Percentiles rank a stretch among this genome's conserved stretches.
Evolutionary conservation across 2,888 invertebrate species (phyloP).

Genomic region (Dione juno): DNA sequence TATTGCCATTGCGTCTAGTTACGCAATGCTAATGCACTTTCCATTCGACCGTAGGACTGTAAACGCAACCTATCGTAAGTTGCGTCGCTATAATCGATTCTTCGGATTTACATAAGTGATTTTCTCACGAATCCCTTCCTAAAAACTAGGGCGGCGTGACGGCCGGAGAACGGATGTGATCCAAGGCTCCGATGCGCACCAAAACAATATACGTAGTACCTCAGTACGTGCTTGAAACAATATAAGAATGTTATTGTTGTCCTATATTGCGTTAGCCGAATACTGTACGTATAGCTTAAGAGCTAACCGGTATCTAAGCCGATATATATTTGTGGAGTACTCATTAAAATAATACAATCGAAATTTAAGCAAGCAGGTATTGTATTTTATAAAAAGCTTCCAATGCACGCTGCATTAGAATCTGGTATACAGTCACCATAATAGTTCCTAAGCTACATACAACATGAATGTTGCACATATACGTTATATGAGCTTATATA

Average conservation of each 20-base stretch:
- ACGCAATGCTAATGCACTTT: constrained; percentile 75
- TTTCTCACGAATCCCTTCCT: constrained; percentile 78
- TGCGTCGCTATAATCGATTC: constrained; percentile 75
- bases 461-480: background rate
- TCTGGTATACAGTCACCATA: background rate
- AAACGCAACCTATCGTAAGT: constrained; percentile 56
- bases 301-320: background rate
- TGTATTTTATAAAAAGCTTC: background rate
- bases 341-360: background rate
- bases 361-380: background rate
- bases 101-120: constrained; percentile 75
- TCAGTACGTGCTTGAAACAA: constrained; percentile 11
- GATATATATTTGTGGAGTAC: background rate
- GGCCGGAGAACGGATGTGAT: constrained; percentile 70
- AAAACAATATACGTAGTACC: constrained; percentile 35
- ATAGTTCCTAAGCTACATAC: background rate
- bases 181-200: constrained; percentile 62
- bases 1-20: constrained; percentile 53
- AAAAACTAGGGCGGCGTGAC: constrained; percentile 69
- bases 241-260: constrained; percentile 4
- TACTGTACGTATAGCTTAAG: background rate
- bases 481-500: constrained; percentile 8
- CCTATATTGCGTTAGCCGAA: constrained; percentile 16
- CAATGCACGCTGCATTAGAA: background rate
- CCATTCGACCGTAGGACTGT: constrained; percentile 60